Evolutionary conservation across 2,797 vertebrate genomes (phyloP), one percentile per base, ranked within the genome.

Genomic region (Sciurus vulgaris): DNA sequence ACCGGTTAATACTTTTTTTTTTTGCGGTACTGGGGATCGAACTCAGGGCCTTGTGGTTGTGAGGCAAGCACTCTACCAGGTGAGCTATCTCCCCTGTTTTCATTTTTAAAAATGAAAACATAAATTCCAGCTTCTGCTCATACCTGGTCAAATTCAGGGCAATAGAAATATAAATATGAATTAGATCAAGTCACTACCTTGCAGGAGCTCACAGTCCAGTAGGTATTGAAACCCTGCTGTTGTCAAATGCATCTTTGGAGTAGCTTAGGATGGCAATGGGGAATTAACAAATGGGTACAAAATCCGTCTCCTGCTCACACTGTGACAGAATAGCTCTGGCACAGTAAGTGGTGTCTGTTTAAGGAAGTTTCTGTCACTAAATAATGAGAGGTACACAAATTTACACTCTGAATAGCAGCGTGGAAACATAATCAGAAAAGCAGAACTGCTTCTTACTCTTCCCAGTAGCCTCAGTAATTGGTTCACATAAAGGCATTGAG

Each of bases 231-330:
- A 61, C 38, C 35, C 59, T n/a, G 61, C 72, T 88, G 33, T 70
- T 84, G 54, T 67, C 84, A 93, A 85, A 79, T 70, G 56, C 26
- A 92, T 81, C 61, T 76, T 86, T 49, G 76, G 44, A 94, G 47
- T 86, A 89, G 73, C 65, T 84, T 41, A 33, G 24, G 84, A 26
- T 84, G 49, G 49, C n/a, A 13, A 72, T 89, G 24, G 59, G 63
- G 74, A 49, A 61, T 82, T 65, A 35, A 92, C 88, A 85, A 86
- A 54, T 72, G 82, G 81, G 24, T 78, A 47, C 72, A 95, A 38
- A 38, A 70, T 70, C 63, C 78, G 38, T 93, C 65, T 86, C 59
- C 18, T 89, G 35, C 38, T 65, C 85, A 86, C 12, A 72, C 44
- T 70, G 17, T 59, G 51, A 81, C 15, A 59, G 74, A 86, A 89